Base-by-base conservation (phyloP, 2,113 vertebrate genomes). In the Anhinga rufa region DNA sequence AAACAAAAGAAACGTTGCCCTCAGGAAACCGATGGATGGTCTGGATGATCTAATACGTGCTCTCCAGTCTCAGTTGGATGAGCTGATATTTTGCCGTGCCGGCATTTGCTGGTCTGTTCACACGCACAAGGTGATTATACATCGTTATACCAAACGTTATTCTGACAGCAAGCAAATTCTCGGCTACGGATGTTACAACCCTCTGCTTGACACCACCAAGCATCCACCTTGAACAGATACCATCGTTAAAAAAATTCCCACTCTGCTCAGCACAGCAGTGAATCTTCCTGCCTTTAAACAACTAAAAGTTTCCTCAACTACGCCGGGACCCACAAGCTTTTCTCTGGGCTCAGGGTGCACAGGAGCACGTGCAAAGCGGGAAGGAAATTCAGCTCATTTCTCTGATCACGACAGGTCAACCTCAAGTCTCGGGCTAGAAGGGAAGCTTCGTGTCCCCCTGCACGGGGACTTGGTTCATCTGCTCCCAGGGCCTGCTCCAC, bases 1-100 rank as follows among this genome's bases (percentile, higher is more conserved):
- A 62, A 92, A 96, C 90, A 95, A 97, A 93, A 89, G 89, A 65
- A 90, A 55, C 16, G 58, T 61, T 52, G 69, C 87, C 84, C 86
- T 90, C 65, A 9, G 96, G 94, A 85, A 70, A 92, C 3, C 5
- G 38, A 76, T 49, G 5, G 29, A 83, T 40, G 60, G n/a, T 18
- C 78, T 48, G 69, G 62, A 31, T 86, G 79, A 93, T 71, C 57
- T 55, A 48, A 82, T 72, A 7, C 0, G 36, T 3, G 69, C 91
- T 87, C 76, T 68, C 34, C 52, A 2, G 61, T 32, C 64, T 1
- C 6, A 42, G 66, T 31, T 1, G 9, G 92, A 88, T 77, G 82
- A 88, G 46, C 46, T 25, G 68, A 38, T 77, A 10, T 29, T 83
- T 17, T 44, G 49, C 58, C 44, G 71, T 82, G 71, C 38, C 9